phyloP scores from a whole-genome alignment of 2,113 vertebrate genomes.

The Petaurus breviceps region DNA sequence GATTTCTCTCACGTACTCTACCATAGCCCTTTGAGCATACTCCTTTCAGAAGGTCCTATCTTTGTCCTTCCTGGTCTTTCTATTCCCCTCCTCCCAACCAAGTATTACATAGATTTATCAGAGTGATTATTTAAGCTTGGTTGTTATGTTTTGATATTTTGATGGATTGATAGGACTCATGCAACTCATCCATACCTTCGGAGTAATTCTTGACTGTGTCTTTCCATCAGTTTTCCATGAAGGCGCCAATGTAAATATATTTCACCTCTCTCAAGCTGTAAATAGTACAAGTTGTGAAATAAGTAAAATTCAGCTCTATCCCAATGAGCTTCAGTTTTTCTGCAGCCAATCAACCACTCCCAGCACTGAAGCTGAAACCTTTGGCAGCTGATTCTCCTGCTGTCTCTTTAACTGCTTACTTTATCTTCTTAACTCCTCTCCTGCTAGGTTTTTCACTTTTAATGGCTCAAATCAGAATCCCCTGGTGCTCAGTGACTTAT shows the following conservation, averaged over 20 bases:
- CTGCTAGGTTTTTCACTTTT: background rate
- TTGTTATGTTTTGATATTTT: background rate
- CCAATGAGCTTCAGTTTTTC: background rate
- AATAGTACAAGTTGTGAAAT: background rate
- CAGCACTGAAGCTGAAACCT: background rate
- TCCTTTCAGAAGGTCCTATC: background rate
- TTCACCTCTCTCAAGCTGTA: background rate
- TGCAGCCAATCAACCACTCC: background rate
- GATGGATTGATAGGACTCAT: background rate
- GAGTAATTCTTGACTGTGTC: background rate
- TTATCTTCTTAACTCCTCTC: background rate
- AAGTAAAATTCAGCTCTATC: background rate
- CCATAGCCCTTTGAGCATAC: background rate
- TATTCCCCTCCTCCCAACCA: background rate
- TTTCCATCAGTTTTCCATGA: background rate
- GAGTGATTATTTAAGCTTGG: background rate
- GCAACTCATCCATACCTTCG: background rate
- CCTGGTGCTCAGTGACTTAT: background rate
- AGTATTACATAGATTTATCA: background rate
- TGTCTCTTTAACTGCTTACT: background rate
- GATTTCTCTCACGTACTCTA: background rate
- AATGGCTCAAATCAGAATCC: background rate
- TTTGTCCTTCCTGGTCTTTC: background rate
- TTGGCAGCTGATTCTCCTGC: background rate
- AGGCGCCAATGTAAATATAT: background rate